Evolutionary conservation across 2,888 invertebrate genomes (phyloP).

Genomic region (Drosophila nigricruria): DNA sequence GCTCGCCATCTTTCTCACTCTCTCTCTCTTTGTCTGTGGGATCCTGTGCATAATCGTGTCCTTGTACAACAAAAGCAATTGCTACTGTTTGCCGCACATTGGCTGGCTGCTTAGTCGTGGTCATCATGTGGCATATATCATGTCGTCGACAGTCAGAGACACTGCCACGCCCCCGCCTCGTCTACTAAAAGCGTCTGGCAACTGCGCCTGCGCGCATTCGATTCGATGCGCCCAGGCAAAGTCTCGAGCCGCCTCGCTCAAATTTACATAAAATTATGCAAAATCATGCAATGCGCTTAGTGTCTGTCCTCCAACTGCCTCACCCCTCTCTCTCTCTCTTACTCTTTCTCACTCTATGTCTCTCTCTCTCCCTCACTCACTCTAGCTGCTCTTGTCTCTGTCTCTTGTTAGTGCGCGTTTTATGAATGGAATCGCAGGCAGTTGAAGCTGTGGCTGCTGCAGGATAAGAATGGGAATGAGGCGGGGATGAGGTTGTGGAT

Average conservation of each 20-base stretch:
- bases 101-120: slow-evolving; percentile 57
- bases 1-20: background rate
- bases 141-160: slow-evolving; percentile 61
- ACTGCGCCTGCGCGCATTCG: slow-evolving; percentile 54
- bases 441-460: slow-evolving; percentile 20
- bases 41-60: slow-evolving; percentile 79
- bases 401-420: slow-evolving; percentile 63
- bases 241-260: slow-evolving; percentile 55
- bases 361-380: background rate
- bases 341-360: background rate
- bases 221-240: slow-evolving; percentile 24
- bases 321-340: slow-evolving; percentile 14
- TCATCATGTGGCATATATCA: slow-evolving; percentile 81
- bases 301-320: slow-evolving; percentile 53
- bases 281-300: slow-evolving; percentile 80
- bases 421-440: slow-evolving; percentile 74
- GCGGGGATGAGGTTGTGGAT: background rate
- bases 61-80: slow-evolving; percentile 83
- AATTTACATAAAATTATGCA: slow-evolving; percentile 81
- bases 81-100: slow-evolving; percentile 82
- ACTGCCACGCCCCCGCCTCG: slow-evolving; percentile 69
- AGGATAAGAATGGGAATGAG: slow-evolving; percentile 14
- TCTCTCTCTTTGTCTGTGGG: slow-evolving; percentile 9
- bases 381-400: slow-evolving; percentile 9
- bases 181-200: slow-evolving; percentile 17